A percentile compares a stretch with the other conserved stretches of the same genome.
phyloP scores from a whole-genome alignment of 2,888 invertebrate genomes.

The Xestia xanthographa region DNA sequence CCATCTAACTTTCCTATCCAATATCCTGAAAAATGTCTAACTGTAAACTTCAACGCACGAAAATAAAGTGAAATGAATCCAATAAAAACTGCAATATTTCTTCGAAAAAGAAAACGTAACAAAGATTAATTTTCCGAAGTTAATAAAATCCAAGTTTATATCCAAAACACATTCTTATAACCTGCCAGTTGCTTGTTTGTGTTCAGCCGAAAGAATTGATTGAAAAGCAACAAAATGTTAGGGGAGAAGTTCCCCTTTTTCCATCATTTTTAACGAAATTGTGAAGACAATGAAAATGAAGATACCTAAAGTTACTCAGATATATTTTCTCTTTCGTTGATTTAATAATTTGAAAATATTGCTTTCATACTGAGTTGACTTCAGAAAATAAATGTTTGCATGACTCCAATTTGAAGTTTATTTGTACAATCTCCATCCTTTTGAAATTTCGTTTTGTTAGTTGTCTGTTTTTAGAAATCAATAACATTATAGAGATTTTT shows the following conservation, averaged over 20 bases:
- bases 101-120: slow-evolving; percentile 18
- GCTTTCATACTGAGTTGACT: background rate
- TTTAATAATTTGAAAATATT: slow-evolving; percentile 12
- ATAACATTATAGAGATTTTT: no score
- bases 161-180: slow-evolving; percentile 55
- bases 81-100: slow-evolving; percentile 23
- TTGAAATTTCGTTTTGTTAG: background rate
- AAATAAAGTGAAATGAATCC: background rate
- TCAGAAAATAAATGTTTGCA: background rate
- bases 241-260: slow-evolving; percentile 70
- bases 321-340: slow-evolving; percentile 37
- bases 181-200: slow-evolving; percentile 64
- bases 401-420: no score
- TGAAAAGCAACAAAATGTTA: slow-evolving; percentile 79
- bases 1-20: background rate
- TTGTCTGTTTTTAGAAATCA: background rate
- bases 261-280: slow-evolving; percentile 74
- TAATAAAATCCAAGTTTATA: slow-evolving; percentile 46
- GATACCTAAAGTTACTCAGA: slow-evolving; percentile 60
- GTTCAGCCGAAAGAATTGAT: slow-evolving; percentile 66
- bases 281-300: slow-evolving; percentile 68
- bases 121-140: slow-evolving; percentile 44
- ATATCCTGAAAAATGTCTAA: slow-evolving; percentile 9
- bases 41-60: background rate
- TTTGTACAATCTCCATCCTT: background rate